These are phyloP conservation scores for Drosophila rubida DNA, from an alignment of 2,888 invertebrate species.

Conservation along the genomic window DNA sequence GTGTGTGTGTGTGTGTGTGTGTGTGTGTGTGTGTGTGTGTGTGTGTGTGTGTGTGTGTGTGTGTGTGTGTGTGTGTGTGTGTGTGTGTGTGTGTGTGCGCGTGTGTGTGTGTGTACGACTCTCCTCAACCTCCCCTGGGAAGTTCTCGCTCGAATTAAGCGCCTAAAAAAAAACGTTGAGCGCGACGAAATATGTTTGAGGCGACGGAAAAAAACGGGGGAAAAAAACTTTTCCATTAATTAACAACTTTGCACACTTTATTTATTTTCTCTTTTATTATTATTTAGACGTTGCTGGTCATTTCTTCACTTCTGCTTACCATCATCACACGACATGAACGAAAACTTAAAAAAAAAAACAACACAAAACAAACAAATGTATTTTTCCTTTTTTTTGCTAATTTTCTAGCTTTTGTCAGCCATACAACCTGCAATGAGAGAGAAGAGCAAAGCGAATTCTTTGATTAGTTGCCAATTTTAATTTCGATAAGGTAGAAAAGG, in stretches of 20 bases:
- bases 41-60: background rate
- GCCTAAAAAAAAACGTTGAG: slow-evolving; percentile 13
- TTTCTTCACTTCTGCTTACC: slow-evolving; percentile 20
- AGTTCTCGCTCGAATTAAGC: slow-evolving; percentile 1
- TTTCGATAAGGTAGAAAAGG: slow-evolving; percentile 26
- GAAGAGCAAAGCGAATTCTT: slow-evolving; percentile 22
- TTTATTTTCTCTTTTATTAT: slow-evolving; percentile 7
- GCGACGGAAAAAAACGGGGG: background rate
- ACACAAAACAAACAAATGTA: slow-evolving; percentile 50
- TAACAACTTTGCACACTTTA: slow-evolving; percentile 46
- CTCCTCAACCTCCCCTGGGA: background rate
- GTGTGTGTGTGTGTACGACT: background rate
- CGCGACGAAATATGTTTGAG: slow-evolving; percentile 12
- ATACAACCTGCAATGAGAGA: slow-evolving; percentile 49
- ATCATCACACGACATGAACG: slow-evolving; percentile 29
- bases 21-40: slow-evolving; percentile 1
- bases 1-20: background rate
- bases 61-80: background rate
- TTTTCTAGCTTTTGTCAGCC: slow-evolving; percentile 14
- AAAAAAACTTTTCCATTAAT: slow-evolving; percentile 45
- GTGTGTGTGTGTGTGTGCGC: background rate
- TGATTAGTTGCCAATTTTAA: slow-evolving; percentile 46
- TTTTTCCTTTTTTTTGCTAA: slow-evolving; percentile 1
- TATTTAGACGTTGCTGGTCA: slow-evolving; percentile 4
- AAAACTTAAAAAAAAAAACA: slow-evolving; percentile 35